Base-by-base conservation (phyloP, 2,888 invertebrate genomes). In the Coremacera marginata region DNA sequence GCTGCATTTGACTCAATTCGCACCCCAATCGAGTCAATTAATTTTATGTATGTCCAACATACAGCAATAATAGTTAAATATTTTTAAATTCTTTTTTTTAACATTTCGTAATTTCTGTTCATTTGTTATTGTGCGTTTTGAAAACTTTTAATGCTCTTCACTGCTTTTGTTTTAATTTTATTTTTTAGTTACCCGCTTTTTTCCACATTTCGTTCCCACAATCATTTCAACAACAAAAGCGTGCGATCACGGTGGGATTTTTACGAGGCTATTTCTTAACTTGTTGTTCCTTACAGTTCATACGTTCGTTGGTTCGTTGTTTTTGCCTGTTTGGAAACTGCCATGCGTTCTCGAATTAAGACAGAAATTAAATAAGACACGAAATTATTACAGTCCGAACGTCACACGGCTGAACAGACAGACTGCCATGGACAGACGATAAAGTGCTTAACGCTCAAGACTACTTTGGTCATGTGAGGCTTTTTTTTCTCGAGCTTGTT, bases 281-380 rank as follows among this genome's bases (percentile, higher is more conserved):
- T 60, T 75, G 19, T 67, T 67, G 67, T 22, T 37, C 44, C 11
- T n/a, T 31, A n/a, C 7, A 9, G 2, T 4, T 19, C 67, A 22
- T 19, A 11, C 22, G 3, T 34, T 22, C 37, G 34, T n/a, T 31
- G 3, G 14, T 34, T 16, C 31, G 31, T 34, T 63, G 37, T 63
- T 34, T 31, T 63, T 55, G 55, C 55, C 27, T 34, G 11, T 31
- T 63, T 27, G 60, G 22, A 60, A 8, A 14, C 27, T 67, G 44
- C 34, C 37, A 67, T 49, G 67, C 62, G 62, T 76, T 70, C 70
- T 67, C 19, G 76, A 76, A 72, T 72, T 71, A 71, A 72, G 72
- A 76, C 76, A 76, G 57, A 76, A 76, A 72, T 76, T 76, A 67
- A 72, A 76, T 76, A 65, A 76, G 76, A 71, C 76, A 76, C 65